Conservation (phyloP, 2,113 vertebrate species). For the Dipodomys ordii region DNA sequence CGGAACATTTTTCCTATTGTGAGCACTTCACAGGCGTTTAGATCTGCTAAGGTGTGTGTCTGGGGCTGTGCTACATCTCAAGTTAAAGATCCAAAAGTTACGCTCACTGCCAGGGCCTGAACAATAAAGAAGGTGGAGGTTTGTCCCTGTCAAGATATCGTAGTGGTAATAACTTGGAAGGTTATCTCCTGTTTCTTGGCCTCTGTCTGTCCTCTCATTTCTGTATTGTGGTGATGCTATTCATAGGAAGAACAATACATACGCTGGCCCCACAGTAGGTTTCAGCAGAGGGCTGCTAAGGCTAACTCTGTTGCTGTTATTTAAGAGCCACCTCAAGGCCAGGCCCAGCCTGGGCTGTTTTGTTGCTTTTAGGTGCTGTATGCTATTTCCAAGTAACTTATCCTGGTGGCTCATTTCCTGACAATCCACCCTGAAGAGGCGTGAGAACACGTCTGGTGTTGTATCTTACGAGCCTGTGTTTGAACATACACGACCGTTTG, state of each 20-base stretch:
- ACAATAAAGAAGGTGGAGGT: too few relatives aligned
- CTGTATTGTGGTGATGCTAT: neutral
- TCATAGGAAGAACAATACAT: too few relatives aligned
- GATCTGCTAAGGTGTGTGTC: neutral
- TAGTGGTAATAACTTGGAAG: neutral
- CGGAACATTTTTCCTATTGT: neutral
- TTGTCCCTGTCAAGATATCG: too few relatives aligned
- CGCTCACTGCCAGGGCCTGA: neutral
- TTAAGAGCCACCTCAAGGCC: neutral
- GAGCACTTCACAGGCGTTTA: slow-evolving; percentile 17
- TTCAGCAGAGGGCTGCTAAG: neutral
- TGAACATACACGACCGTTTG: neutral
- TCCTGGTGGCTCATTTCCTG: neutral
- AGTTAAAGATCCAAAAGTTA: too few relatives aligned
- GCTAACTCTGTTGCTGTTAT: too few relatives aligned
- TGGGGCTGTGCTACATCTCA: too few relatives aligned
- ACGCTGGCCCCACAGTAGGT: too few relatives aligned
- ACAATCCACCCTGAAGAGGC: neutral
- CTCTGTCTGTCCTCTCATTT: neutral
- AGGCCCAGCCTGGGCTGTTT: neutral
- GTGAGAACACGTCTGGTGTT: neutral
- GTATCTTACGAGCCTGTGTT: rapidly evolving
- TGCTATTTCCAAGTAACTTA: neutral
- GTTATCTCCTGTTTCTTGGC: neutral
- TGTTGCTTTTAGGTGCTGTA: neutral